Conservation (phyloP, 2,113 vertebrate species). For the Arenaria interpres region DNA sequence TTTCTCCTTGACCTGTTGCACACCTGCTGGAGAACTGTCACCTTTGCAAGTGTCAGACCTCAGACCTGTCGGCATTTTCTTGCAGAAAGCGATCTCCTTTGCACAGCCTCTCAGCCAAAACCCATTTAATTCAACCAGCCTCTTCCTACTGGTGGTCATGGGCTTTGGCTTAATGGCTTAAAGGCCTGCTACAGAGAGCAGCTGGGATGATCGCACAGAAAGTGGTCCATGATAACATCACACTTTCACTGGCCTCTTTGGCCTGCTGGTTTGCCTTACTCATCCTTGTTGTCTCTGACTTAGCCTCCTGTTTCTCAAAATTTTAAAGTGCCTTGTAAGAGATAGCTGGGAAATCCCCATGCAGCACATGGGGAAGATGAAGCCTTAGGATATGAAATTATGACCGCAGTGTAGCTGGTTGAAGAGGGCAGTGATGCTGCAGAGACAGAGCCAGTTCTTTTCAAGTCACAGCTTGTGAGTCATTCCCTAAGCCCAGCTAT, state of each 20-base stretch:
- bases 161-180: neutral
- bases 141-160: neutral
- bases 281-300: neutral
- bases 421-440: neutral
- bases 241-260: neutral
- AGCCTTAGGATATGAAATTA: neutral
- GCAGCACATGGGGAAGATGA: neutral
- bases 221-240: neutral
- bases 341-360: neutral
- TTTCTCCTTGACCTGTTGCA: neutral
- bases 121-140: neutral
- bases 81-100: neutral
- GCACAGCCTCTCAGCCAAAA: neutral
- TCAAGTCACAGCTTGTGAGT: neutral
- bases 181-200: neutral
- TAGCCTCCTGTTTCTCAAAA: neutral
- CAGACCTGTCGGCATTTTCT: neutral
- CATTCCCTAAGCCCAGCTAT: neutral
- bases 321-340: neutral
- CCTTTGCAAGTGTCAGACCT: neutral
- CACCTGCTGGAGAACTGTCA: neutral
- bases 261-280: neutral
- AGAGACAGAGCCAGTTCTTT: neutral
- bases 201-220: neutral
- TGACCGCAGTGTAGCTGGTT: fast-evolving